Evolutionary conservation across 1,140 invertebrate genomes (phyloP).

Genomic region (Lutraria rhynchaena): DNA sequence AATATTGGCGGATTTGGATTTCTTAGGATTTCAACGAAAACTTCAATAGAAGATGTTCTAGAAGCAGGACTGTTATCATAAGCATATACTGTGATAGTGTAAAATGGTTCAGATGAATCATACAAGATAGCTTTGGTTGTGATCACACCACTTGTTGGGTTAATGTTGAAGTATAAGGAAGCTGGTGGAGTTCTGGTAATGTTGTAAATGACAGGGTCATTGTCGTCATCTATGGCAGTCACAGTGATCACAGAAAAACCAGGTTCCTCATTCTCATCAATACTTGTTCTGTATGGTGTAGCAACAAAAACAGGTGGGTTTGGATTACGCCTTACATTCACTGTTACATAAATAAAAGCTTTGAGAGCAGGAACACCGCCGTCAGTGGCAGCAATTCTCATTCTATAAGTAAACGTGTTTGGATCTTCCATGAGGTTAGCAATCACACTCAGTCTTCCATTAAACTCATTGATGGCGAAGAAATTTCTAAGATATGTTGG

Average conservation of each 20-base stretch:
- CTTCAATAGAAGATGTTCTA: not conserved
- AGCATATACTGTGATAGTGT: conserved; percentile 36
- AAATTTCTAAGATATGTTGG: conserved; percentile 46
- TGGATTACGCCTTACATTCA: conserved; percentile 68
- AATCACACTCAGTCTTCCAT: conserved; percentile 62
- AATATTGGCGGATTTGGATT: conserved; percentile 49
- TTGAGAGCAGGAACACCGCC: conserved; percentile 53
- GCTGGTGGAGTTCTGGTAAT: conserved; percentile 22
- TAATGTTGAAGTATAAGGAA: conserved; percentile 43
- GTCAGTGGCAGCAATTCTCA: conserved; percentile 61
- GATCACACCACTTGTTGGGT: conserved; percentile 25
- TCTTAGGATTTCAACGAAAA: conserved; percentile 28
- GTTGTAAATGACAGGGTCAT: conserved; percentile 42
- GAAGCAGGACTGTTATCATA: conserved; percentile 39
- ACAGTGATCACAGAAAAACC: conserved; percentile 60
- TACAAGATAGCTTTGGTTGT: conserved; percentile 30
- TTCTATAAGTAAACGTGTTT: conserved; percentile 5
- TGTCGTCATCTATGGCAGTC: conserved; percentile 83
- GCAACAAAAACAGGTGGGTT: conserved; percentile 65
- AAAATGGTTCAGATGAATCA: conserved; percentile 16
- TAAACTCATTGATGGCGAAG: conserved; percentile 65
- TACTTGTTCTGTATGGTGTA: conserved; percentile 48
- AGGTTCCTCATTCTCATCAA: conserved; percentile 68
- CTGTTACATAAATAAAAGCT: conserved; percentile 47
- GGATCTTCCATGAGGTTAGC: conserved; percentile 43